Evolutionary conservation across 2,797 vertebrate genomes (phyloP), one percentile per base, ranked within the genome.

Genomic region (Centropyge bicolor): DNA sequence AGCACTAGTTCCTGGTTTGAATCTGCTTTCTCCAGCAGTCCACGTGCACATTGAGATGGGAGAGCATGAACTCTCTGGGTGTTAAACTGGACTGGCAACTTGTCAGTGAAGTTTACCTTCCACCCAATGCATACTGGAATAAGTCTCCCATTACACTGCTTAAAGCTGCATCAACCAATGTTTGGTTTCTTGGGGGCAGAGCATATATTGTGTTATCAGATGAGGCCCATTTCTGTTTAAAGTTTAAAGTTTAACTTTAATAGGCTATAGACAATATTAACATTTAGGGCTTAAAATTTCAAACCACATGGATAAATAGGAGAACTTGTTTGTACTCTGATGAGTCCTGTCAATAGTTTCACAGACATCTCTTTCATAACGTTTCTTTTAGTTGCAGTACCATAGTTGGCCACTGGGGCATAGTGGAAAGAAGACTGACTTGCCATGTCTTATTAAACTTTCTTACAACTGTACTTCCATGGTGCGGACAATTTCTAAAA

Each of bases 141-240:
- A 46, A 3, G 14, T 7, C 16, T 10, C 48, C 5, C 14, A 7
- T 41, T 48, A 20, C 5, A 67, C 8, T 12, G 12, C 46, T 59
- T 65, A 40, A 78, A 77, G 45, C 49, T 35, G n/a, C 24, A 35
- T 61, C 6, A 57, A 36, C 5, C 13, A 22, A 12, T 24, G 22
- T 67, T n/a, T 70, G 45, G 22, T 36, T 55, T 27, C 35, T 20
- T 45, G 19, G 9, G 20, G 43, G 19, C 27, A 65, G 38, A 46
- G 5, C 4, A 59, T 22, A 4, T 12, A 0, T 24, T 2, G 0
- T 16, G 7, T 31, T 27, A 43, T 9, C 3, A 36, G 36, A 57
- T 16, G 11, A 10, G 6, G 43, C 17, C 9, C 16, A 41, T 66
- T 64, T 24, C 19, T n/a, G n/a, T n/a, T n/a, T n/a, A n/a, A n/a